A percentile compares a stretch with the other conserved stretches of the same genome.
Conservation (phyloP, 2,797 vertebrate species). For the Karalla daura region DNA sequence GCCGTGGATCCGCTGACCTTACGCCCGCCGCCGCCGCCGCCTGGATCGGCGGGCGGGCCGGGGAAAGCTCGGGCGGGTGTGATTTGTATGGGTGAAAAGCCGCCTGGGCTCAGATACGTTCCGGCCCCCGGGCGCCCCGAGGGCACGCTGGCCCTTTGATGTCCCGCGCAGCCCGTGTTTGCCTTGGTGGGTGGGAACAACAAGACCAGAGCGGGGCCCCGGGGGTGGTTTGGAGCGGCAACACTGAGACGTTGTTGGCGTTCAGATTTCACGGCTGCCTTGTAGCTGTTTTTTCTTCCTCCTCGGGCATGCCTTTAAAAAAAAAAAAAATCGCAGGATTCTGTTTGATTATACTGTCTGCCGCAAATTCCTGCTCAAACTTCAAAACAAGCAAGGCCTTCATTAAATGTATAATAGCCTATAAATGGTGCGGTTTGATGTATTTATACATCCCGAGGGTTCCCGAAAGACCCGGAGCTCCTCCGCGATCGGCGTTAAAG, state of each 20-base stretch:
- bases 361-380: conserved; percentile 53
- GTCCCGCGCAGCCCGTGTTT: conserved; percentile 65
- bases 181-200: conserved; percentile 73
- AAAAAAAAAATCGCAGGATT: conserved; percentile 64
- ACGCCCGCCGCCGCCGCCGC: conserved; percentile 13
- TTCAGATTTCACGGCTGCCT: conserved; percentile 59
- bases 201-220: conserved; percentile 67
- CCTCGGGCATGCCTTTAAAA: conserved; percentile 53
- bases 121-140: conserved; percentile 51
- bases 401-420: conserved; percentile 40
- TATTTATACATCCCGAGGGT: conserved; percentile 43
- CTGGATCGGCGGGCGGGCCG: conserved; percentile 24
- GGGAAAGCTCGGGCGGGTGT: conserved; percentile 23
- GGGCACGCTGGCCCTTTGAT: conserved; percentile 67
- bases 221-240: conserved; percentile 57
- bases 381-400: conserved; percentile 57
- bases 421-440: conserved; percentile 45
- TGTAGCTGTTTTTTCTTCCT: conserved; percentile 65
- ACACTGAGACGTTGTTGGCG: conserved; percentile 64
- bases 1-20: conserved; percentile 20
- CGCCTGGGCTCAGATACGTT: conserved; percentile 45
- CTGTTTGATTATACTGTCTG: conserved; percentile 38
- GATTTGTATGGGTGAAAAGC: conserved; percentile 55
- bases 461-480: conserved; percentile 5
- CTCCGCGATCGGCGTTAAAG: conserved; percentile 1